Conservation (phyloP, 2,888 invertebrate species). For the Aphidius colemani region DNA sequence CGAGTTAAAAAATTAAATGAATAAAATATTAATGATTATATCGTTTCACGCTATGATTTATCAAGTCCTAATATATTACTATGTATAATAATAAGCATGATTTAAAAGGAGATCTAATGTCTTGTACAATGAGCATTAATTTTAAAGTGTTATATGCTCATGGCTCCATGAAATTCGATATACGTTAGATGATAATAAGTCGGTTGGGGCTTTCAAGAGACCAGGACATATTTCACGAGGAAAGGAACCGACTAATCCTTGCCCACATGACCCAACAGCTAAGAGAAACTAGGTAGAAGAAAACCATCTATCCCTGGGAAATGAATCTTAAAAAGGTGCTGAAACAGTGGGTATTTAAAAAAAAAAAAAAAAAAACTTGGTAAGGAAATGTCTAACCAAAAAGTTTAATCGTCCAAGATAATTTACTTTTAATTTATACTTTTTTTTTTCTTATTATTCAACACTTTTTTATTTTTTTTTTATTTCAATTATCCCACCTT, state of each 20-base stretch:
- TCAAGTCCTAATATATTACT: not conserved
- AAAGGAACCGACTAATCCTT: constrained; percentile 9
- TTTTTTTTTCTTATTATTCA: not conserved
- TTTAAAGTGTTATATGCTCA: not conserved
- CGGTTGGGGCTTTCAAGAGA: not conserved
- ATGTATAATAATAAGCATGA: not conserved
- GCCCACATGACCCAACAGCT: constrained; percentile 1
- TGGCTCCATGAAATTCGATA: constrained; percentile 15
- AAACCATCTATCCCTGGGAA: not conserved
- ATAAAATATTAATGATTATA: not conserved
- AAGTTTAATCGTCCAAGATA: not conserved
- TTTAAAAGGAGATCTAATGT: constrained; percentile 4
- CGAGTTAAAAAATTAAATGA: not conserved
- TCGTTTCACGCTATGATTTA: constrained; percentile 1
- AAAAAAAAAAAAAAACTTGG: not conserved
- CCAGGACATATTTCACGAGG: constrained; percentile 9
- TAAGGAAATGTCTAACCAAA: constrained; percentile 1
- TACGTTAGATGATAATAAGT: constrained; percentile 13
- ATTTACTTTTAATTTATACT: too few species aligned
- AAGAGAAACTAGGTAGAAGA: not conserved
- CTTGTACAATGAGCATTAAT: constrained; percentile 12
- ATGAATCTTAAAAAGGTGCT: not conserved
- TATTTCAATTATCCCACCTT: not conserved
- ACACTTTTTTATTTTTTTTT: not conserved
- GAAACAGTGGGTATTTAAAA: not conserved